Conservation (phyloP, 1,140 invertebrate species). For the Archivesica marissinica region DNA sequence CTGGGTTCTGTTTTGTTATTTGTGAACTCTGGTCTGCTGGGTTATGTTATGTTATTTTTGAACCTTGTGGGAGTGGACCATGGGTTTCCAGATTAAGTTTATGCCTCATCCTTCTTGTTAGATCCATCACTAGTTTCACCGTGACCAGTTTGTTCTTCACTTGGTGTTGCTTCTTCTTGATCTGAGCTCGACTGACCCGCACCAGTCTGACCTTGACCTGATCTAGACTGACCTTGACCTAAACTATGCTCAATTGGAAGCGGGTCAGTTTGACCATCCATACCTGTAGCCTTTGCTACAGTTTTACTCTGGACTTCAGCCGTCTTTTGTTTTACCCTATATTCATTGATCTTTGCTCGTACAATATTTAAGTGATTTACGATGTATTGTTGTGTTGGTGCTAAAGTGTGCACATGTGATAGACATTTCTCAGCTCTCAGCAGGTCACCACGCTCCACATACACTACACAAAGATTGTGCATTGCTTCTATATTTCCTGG, state of each 20-base stretch:
- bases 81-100: too few species aligned
- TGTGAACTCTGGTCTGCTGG: too few species aligned
- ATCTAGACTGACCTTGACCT: constrained; percentile 11
- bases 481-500: constrained; percentile 96
- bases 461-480: constrained; percentile 98
- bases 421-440: constrained; percentile 93
- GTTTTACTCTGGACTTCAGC: constrained; percentile 23
- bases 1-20: too few species aligned
- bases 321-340: constrained; percentile 41
- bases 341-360: constrained; percentile 86
- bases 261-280: neutral
- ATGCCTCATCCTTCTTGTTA: constrained; percentile 15
- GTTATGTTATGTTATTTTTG: too few species aligned
- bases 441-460: constrained; percentile 95
- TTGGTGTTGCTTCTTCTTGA: neutral
- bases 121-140: too few species aligned
- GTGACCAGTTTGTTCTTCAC: neutral
- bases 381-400: constrained; percentile 94
- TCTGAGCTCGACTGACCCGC: neutral
- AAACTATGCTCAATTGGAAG: too few species aligned
- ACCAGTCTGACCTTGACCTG: neutral
- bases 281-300: neutral
- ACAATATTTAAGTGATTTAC: constrained; percentile 94
- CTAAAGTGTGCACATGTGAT: constrained; percentile 90
- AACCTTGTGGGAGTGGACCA: too few species aligned